Evolutionary conservation across 2,888 invertebrate species (phyloP), one percentile per base, ranked within the genome.

Genomic region (Drosophila anomalipes): DNA sequence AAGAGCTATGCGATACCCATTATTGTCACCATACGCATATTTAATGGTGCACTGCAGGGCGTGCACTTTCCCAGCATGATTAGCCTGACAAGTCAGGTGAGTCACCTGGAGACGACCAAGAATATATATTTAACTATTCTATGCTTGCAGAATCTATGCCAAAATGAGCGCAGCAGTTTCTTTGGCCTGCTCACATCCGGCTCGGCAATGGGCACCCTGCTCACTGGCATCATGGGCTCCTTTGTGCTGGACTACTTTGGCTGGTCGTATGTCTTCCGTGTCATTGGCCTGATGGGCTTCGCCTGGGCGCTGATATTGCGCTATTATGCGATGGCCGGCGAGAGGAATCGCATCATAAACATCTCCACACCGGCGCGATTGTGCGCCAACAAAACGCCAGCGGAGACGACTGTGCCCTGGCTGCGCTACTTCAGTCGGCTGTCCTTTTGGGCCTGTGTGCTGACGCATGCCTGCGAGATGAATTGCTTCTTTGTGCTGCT

Each of bases 51-150:
- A n/a, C 95, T 95, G 83, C 96, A 96, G 77, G 94, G 95, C 62
- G 95, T 95, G 53, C 96, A 96, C 92, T 95, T 95, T 92, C 96
- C 96, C 59, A 95, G 95, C 83, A 94, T 96, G 94, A 96, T 96
- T 61, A 96, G 96, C 88, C 91, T 96, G 61, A 95, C 96, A 56
- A 95, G 96, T 82, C 94, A 93, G 79, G 93, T 93, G 68, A 86
- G 90, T 72, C 0, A 30, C 4, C 2, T 26, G 2, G 19, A 14
- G 5, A 1, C 37, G 10, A 4, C 22, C 1, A 19, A 12, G 47
- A 47, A 26, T 41, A n/a, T 35, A 3, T 32, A 63, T 49, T 39
- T 1, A 7, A 2, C 7, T 22, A 26, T 41, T 7, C 14, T 22
- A 26, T 32, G 6, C 1, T 77, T 79, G 1, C 59, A 95, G 92